Evolutionary conservation across 1,140 invertebrate species (phyloP).

Genomic region (Steinernema khuongi): DNA sequence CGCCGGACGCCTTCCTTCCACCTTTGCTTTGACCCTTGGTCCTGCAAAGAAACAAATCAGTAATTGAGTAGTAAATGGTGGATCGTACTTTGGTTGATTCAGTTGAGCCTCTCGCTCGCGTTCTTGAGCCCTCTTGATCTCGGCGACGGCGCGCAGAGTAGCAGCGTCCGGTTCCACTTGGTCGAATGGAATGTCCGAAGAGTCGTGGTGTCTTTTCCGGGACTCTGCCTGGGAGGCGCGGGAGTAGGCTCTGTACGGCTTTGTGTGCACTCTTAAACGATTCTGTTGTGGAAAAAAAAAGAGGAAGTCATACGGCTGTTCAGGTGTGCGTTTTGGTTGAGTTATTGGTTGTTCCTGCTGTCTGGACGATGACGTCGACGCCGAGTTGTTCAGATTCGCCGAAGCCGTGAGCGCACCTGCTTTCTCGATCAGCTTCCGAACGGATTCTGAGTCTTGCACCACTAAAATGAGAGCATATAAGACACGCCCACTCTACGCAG

Average conservation of each 20-base stretch:
- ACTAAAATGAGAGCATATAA: too few relatives aligned
- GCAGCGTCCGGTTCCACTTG: constrained; percentile 5
- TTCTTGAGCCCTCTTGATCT: not conserved
- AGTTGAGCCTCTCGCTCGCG: not conserved
- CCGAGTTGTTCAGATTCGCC: not conserved
- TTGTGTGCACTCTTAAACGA: not conserved
- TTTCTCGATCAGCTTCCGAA: not conserved
- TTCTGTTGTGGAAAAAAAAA: not conserved
- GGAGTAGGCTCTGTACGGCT: not conserved
- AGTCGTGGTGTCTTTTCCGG: not conserved
- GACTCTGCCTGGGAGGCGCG: not conserved
- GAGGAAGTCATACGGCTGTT: not conserved
- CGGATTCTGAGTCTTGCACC: not conserved
- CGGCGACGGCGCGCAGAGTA: not conserved
- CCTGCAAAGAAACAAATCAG: not conserved
- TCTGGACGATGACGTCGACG: not conserved
- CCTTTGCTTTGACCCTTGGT: not conserved
- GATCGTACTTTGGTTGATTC: too few relatives aligned
- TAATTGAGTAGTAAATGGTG: too few relatives aligned
- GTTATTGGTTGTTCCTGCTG: not conserved
- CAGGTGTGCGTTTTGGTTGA: not conserved
- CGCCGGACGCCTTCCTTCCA: not conserved
- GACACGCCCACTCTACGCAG: too few relatives aligned
- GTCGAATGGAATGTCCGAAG: not conserved
- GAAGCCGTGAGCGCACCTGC: not conserved